Percentiles rank a stretch among this genome's conserved stretches.
These are phyloP conservation scores for Drosophila sechellia DNA, from an alignment of 1,140 invertebrate species.

Conservation along the genomic window DNA sequence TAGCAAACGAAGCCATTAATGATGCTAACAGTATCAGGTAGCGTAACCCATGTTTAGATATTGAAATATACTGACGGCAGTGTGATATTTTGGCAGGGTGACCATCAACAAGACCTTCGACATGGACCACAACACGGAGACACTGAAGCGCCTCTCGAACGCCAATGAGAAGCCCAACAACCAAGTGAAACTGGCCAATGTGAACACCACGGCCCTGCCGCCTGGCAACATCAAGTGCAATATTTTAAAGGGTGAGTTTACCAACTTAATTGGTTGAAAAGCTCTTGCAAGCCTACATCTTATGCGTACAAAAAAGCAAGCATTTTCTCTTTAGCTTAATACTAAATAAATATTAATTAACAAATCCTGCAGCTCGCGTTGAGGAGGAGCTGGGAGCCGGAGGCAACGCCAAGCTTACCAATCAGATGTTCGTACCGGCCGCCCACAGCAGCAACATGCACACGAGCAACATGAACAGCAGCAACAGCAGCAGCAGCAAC, in stretches of 20 bases:
- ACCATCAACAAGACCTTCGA: conserved; percentile 87
- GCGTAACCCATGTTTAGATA: conserved; percentile 47
- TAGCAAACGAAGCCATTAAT: conserved; percentile 85
- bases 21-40: conserved; percentile 84
- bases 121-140: conserved; percentile 87
- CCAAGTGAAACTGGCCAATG: conserved; percentile 87
- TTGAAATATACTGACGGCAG: conserved; percentile 62
- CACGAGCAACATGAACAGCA: conserved; percentile 53
- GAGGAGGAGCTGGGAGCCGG: conserved; percentile 87
- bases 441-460: conserved; percentile 66
- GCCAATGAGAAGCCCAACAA: conserved; percentile 88
- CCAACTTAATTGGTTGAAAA: background rate
- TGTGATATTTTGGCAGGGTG: conserved; percentile 80
- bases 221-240: conserved; percentile 97
- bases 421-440: conserved; percentile 86
- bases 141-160: conserved; percentile 85
- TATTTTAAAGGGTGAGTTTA: conserved; percentile 92
- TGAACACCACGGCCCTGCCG: conserved; percentile 89
- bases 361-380: conserved; percentile 85
- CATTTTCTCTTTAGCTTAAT: too few relatives aligned
- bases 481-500: conserved; percentile 35
- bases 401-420: conserved; percentile 85
- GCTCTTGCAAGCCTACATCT: too few relatives aligned
- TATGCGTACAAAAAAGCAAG: too few relatives aligned
- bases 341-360: background rate